These are phyloP conservation scores for Aix galericulata DNA, from an alignment of 2,113 vertebrate genomes.

Conservation along the genomic window DNA sequence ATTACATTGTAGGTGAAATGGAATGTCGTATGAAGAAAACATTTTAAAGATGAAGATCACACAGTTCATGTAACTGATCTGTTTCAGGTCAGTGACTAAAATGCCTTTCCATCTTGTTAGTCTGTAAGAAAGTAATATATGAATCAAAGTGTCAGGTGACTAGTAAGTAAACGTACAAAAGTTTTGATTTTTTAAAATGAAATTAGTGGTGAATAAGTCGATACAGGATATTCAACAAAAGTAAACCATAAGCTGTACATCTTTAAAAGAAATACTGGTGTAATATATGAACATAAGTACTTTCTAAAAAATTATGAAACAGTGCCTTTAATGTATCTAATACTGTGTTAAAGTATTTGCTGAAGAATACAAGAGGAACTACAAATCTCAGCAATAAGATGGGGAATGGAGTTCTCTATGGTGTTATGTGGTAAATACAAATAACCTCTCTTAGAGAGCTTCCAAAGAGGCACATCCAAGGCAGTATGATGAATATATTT, in stretches of 20 bases:
- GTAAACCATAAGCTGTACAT: background rate
- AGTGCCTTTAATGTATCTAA: background rate
- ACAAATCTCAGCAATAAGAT: background rate
- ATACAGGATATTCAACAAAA: background rate
- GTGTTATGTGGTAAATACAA: background rate
- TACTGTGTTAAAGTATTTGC: background rate
- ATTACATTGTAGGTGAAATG: background rate
- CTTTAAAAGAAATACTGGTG: background rate
- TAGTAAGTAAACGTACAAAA: background rate
- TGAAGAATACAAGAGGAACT: background rate
- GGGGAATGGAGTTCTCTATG: background rate
- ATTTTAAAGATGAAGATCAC: background rate
- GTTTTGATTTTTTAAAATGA: background rate
- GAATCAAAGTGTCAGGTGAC: background rate
- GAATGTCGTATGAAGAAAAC: background rate
- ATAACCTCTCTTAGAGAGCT: background rate
- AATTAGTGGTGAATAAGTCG: background rate
- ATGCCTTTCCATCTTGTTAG: background rate
- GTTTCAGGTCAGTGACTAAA: background rate
- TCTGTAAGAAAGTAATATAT: background rate
- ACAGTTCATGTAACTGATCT: rapidly evolving
- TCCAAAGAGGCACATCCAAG: background rate
- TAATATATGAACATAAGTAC: background rate
- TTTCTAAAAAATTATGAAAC: background rate
- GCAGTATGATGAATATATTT: background rate